phyloP scores from a whole-genome alignment of 2,888 invertebrate species.

The Stenodema calcarata region DNA sequence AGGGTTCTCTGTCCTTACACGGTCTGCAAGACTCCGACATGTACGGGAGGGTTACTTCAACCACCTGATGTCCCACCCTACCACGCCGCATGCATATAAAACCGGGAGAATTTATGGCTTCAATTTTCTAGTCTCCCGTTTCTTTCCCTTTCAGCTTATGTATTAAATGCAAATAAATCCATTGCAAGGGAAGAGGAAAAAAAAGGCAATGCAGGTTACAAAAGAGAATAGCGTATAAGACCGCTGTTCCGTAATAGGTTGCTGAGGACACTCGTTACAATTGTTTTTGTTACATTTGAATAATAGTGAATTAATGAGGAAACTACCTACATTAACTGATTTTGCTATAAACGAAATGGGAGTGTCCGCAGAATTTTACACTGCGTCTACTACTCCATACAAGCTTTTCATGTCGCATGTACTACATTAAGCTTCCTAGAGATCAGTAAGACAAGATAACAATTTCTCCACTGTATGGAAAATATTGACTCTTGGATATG shows the following conservation, averaged over 20 bases:
- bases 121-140: slow-evolving; percentile 11
- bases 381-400: too few relatives aligned
- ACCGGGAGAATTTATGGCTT: slow-evolving; percentile 30
- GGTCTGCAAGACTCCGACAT: slow-evolving; percentile 1
- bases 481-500: too few relatives aligned
- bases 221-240: neutral
- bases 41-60: neutral
- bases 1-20: slow-evolving; percentile 44
- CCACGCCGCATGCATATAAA: slow-evolving; percentile 38
- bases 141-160: slow-evolving; percentile 10
- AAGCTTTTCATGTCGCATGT: too few relatives aligned
- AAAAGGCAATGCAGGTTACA: neutral
- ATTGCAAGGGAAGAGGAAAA: neutral
- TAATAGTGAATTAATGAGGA: neutral
- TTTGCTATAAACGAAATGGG: too few relatives aligned
- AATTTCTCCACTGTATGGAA: too few relatives aligned
- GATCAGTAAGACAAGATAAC: too few relatives aligned
- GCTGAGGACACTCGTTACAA: too few relatives aligned
- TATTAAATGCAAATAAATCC: slow-evolving; percentile 34
- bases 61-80: slow-evolving; percentile 37
- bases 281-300: too few relatives aligned
- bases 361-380: too few relatives aligned
- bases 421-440: too few relatives aligned
- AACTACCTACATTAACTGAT: too few relatives aligned
- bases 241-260: neutral